phyloP scores from a whole-genome alignment of 2,797 vertebrate species.

The Aplochiton taeniatus region DNA sequence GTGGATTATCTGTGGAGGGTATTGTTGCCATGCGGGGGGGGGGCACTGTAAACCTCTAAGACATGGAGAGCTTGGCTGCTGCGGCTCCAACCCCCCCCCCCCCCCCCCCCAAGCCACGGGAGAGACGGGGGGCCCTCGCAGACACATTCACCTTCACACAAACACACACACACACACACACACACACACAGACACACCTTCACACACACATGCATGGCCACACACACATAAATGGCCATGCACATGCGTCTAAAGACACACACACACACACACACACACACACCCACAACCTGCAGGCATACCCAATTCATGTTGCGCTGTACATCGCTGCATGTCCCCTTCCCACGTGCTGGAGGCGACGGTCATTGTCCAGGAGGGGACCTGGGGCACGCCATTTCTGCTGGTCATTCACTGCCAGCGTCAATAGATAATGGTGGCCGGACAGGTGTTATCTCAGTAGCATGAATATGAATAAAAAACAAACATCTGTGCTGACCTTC shows the following conservation, averaged over 20 bases:
- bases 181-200: neutral
- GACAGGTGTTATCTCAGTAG: constrained; percentile 14
- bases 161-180: constrained; percentile 8
- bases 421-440: constrained; percentile 40
- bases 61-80: constrained; percentile 53
- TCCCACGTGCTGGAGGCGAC: neutral
- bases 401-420: constrained; percentile 18
- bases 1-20: constrained; percentile 26
- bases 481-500: neutral
- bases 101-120: constrained; percentile 24
- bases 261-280: constrained; percentile 5
- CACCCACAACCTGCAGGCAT: neutral
- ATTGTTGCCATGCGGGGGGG: constrained; percentile 54
- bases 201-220: neutral
- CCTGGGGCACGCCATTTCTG: constrained; percentile 15
- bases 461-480: too few relatives aligned
- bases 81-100: too few relatives aligned
- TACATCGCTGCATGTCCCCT: neutral
- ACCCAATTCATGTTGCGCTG: constrained; percentile 19
- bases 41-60: constrained; percentile 63
- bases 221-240: too few relatives aligned
- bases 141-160: constrained; percentile 21
- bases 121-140: neutral
- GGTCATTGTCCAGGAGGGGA: constrained; percentile 6
- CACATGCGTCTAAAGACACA: neutral